Evolutionary conservation across 2,888 invertebrate genomes (phyloP).

Genomic region (Leptopterna dolabrata): DNA sequence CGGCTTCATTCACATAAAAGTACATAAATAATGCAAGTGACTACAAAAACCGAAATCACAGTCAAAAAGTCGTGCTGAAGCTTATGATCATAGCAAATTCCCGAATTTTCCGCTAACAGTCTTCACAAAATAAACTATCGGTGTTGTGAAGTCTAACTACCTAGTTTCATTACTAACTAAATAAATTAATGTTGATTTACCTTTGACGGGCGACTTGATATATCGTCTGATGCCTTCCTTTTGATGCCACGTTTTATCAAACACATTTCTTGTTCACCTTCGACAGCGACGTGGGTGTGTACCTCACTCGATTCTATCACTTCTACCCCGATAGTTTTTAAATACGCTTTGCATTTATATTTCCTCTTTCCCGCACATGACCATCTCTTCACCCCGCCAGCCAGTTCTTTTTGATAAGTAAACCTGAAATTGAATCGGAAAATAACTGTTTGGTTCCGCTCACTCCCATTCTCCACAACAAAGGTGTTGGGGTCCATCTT

Average conservation of each 20-base stretch:
- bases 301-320: not conserved
- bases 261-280: not conserved
- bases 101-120: too few relatives aligned
- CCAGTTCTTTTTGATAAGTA: not conserved
- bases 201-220: not conserved
- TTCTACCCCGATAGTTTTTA: conserved; percentile 14
- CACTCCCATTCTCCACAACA: not conserved
- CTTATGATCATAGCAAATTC: too few relatives aligned
- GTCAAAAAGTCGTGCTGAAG: too few relatives aligned
- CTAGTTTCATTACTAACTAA: too few relatives aligned
- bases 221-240: not conserved
- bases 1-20: too few relatives aligned
- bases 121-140: too few relatives aligned
- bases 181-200: too few relatives aligned
- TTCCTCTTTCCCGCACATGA: not conserved
- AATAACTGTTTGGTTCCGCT: not conserved
- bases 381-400: not conserved
- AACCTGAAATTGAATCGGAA: conserved; percentile 4
- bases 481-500: not conserved
- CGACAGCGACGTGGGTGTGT: not conserved
- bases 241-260: not conserved
- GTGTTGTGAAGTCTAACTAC: too few relatives aligned
- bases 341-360: not conserved
- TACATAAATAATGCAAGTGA: too few relatives aligned
- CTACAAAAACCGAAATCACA: too few relatives aligned